Evolutionary conservation across 2,797 vertebrate species (phyloP), one percentile per base, ranked within the genome.

Genomic region (Sebastes matsubarae): DNA sequence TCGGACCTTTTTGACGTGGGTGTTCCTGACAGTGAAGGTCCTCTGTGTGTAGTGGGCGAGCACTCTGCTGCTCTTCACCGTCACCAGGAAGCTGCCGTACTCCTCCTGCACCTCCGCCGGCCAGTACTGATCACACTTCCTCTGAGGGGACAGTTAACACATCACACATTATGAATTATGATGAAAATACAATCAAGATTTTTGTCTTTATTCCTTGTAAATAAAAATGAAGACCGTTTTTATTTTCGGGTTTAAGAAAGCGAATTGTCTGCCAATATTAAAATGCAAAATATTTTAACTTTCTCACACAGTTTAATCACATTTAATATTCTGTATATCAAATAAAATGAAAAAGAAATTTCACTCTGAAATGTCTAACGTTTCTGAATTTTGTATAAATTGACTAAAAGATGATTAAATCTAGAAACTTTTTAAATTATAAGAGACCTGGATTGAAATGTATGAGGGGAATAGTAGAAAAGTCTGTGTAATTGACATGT

Each of bases 121-220:
- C 99, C 99, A 99, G 86, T 99, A 99, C 86, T 99, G 99, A 86
- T 99, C 98, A 95, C 98, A 99, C 91, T 99, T 99, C 91, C 97
- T 98, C 99, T 99, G 92, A 78, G 89, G 72, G 87, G 29, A 80
- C 4, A 80, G 9, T 54, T 2, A 54, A 29, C 67, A 77, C 29
- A 22, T 12, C 29, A 38, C 4, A 64, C 5, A 25, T 42, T 5
- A 30, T 4, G 2, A 52, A 38, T 57, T 2, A 68, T 1, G 8
- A 32, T 24, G 24, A 13, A 68, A 68, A 73, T 8, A 12, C 8
- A 8, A 14, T 27, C 4, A 3, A 4, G 6, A 38, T 14, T 20
- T 30, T 3, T 46, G 9, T 22, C 18, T 55, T 57, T 24, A 64
- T 25, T 52, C 8, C 34, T 8, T 16, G 11, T 42, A 36, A 55